These are phyloP conservation scores for Eulithis testata DNA, from an alignment of 2,888 invertebrate genomes.

Conservation along the genomic window DNA sequence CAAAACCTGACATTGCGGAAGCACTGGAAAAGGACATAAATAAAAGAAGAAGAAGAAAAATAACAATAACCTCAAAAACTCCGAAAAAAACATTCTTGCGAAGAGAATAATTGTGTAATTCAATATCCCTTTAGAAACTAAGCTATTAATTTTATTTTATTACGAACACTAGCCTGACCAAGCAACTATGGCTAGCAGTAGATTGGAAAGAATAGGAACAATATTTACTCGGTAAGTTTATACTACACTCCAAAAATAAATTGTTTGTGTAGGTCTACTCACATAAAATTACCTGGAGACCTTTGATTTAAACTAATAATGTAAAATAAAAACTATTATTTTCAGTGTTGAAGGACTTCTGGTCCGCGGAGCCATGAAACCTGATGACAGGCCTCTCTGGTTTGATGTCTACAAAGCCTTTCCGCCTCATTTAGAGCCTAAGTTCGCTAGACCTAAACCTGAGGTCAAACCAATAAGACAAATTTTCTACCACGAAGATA, in stretches of 20 bases:
- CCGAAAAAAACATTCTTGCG: background rate
- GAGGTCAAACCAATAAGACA: slow-evolving; percentile 84
- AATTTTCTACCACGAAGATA: slow-evolving; percentile 94
- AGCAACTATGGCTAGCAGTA: slow-evolving; percentile 86
- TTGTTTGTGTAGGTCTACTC: too few species aligned
- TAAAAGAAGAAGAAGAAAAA: background rate
- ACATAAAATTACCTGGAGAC: too few species aligned
- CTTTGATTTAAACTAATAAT: too few species aligned
- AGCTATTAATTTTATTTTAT: background rate
- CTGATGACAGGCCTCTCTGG: slow-evolving; percentile 96
- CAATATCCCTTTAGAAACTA: background rate
- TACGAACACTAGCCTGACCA: background rate
- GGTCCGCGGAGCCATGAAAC: slow-evolving; percentile 90
- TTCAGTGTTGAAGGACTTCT: slow-evolving; percentile 91
- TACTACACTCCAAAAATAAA: background rate
- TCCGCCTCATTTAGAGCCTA: slow-evolving; percentile 94
- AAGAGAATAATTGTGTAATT: too few species aligned
- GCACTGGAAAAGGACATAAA: too few species aligned
- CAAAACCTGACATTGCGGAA: too few species aligned
- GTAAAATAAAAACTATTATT: too few species aligned
- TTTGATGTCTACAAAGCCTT: slow-evolving; percentile 95
- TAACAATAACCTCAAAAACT: background rate
- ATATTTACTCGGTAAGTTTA: slow-evolving; percentile 86
- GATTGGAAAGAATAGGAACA: slow-evolving; percentile 90
- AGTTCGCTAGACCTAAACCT: slow-evolving; percentile 87